Base-by-base conservation (phyloP, 2,888 invertebrate genomes). In the Andrena bicolor region DNA sequence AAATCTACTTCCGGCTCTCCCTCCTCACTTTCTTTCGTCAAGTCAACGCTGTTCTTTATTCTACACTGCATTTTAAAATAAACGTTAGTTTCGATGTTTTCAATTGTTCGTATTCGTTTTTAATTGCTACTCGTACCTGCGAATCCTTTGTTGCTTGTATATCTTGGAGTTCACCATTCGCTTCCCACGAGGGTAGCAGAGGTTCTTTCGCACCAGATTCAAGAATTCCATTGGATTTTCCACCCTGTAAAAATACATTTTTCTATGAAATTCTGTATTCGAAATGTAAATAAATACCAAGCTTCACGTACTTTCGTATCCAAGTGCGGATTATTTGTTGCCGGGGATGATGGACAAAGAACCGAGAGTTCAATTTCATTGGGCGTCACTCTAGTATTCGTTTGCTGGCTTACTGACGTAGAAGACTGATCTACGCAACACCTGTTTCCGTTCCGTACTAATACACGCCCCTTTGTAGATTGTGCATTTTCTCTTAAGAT, bases 61-160 rank as follows among this genome's bases (percentile, higher is more conserved):
- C 92, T 91, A 86, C 92, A 92, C 91, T 91, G 60, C 4, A 82
- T 70, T 61, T 32, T 53, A 6, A 61, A 32, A 30, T 2, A 56
- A 30, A 26, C 23, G 49, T 63, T 16, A 58, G 8, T 26, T 26
- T 13, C 48, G 26, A 26, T 23, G 4, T 26, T 7, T 51, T 30
- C 2, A 10, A 51, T 23, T 61, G 6, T 32, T 58, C 66, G 0
- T 30, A 41, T 23, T 35, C 2, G 8, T 4, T 1, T 60, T 49
- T 49, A 20, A 53, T 53, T 63, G 35, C 5, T 53, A 66, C 7
- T 49, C 16, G 56, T 93, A 96, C 96, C 94, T 96, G 95, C 71
- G 96, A 96, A 94, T 96, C 96, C 94, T 96, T 96, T 58, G 96
- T 96, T 84, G 96, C 96, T 89, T 95, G 95, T 32, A 92, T 94